These are phyloP conservation scores for Eristalis intricaria DNA, from an alignment of 2,888 invertebrate species.

Conservation along the genomic window DNA sequence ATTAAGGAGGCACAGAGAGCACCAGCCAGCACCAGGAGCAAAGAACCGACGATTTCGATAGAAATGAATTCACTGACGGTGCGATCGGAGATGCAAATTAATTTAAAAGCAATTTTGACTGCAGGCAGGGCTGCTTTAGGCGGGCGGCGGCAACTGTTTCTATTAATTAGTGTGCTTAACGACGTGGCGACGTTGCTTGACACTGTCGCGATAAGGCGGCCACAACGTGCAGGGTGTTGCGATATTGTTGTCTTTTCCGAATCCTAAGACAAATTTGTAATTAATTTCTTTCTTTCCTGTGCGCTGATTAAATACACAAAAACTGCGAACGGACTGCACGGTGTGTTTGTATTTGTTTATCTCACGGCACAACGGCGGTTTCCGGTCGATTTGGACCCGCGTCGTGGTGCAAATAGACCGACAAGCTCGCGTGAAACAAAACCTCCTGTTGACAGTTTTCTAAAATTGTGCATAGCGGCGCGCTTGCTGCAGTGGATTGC, in stretches of 20 bases:
- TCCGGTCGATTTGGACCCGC: constrained; percentile 48
- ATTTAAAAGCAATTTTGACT: constrained; percentile 74
- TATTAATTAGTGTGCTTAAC: constrained; percentile 61
- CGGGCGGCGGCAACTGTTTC: constrained; percentile 1
- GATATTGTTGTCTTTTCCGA: constrained; percentile 41
- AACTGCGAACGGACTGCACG: constrained; percentile 8
- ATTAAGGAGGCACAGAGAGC: neutral
- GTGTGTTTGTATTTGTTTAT: neutral
- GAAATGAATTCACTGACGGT: constrained; percentile 63
- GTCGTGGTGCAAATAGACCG: constrained; percentile 43
- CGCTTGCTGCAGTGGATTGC: neutral
- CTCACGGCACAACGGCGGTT: constrained; percentile 33
- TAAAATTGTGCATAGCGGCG: neutral
- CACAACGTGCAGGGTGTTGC: constrained; percentile 17
- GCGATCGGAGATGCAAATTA: constrained; percentile 71
- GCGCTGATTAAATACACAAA: constrained; percentile 27
- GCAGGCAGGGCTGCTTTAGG: neutral
- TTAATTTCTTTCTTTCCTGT: constrained; percentile 53
- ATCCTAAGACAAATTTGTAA: constrained; percentile 45
- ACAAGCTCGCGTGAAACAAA: constrained; percentile 25
- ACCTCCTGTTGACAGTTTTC: constrained; percentile 18
- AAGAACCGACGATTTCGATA: constrained; percentile 52
- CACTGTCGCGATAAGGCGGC: constrained; percentile 4
- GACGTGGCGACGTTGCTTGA: neutral
- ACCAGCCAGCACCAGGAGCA: neutral